These are phyloP conservation scores for Falco naumanni DNA, from an alignment of 2,797 vertebrate genomes.

Conservation along the genomic window DNA sequence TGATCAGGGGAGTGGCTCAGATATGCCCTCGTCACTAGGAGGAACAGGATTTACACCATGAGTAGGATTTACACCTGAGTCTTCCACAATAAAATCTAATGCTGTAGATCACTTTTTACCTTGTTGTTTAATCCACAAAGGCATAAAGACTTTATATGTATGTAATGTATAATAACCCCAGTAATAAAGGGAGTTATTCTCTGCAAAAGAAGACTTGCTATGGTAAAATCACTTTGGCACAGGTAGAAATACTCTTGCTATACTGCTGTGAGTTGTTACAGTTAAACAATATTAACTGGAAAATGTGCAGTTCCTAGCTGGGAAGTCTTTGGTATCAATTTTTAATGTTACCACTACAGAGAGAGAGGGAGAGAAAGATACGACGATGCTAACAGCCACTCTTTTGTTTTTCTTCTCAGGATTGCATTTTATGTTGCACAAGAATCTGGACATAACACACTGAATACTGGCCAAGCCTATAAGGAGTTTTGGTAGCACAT, in stretches of 20 bases:
- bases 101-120: background rate
- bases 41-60: background rate
- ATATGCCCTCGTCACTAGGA: background rate
- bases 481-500: background rate
- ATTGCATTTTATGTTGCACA: background rate
- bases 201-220: background rate
- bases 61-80: background rate
- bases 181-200: background rate
- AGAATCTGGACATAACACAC: background rate
- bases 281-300: background rate
- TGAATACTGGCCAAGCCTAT: background rate
- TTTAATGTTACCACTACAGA: background rate
- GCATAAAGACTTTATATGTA: background rate
- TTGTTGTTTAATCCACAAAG: background rate
- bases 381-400: background rate
- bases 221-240: background rate
- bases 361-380: background rate
- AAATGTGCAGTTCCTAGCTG: background rate
- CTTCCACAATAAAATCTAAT: background rate
- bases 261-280: background rate
- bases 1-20: background rate
- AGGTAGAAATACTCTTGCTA: background rate
- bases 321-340: background rate
- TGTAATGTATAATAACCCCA: background rate
- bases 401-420: background rate